Percentiles rank a stretch among this genome's conserved stretches.
Conservation (phyloP, 1,140 invertebrate genomes). For the Calliphora vicina region DNA sequence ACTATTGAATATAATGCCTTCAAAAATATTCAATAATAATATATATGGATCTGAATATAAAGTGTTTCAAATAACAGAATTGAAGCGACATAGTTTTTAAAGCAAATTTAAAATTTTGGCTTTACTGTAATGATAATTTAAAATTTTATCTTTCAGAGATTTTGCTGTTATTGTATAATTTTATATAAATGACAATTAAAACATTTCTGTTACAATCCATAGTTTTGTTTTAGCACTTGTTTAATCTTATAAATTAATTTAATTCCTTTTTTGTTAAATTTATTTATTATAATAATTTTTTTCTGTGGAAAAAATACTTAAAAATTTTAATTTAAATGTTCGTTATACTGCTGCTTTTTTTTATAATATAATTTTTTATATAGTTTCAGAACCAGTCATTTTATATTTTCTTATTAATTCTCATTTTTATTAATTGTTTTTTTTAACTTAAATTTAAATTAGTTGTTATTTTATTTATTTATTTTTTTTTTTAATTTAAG, state of each 20-base stretch:
- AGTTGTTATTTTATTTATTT: constrained; percentile 16
- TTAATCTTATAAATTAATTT: neutral
- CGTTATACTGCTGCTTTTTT: constrained; percentile 7
- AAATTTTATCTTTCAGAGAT: too few species aligned
- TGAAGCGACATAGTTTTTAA: too few species aligned
- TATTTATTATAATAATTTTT: neutral
- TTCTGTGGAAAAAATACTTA: constrained; percentile 33
- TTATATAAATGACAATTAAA: too few species aligned
- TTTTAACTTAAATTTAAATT: neutral
- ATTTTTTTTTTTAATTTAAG: constrained; percentile 21
- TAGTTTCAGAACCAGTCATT: neutral
- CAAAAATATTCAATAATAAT: too few species aligned
- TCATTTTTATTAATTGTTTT: neutral
- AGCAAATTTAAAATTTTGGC: too few species aligned
- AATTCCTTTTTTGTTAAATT: neutral
- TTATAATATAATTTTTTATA: neutral
- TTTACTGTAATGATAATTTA: too few species aligned
- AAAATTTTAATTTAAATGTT: constrained; percentile 12
- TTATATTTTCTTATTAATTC: neutral
- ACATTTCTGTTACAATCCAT: too few species aligned
- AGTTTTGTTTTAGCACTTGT: neutral
- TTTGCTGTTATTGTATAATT: too few species aligned
- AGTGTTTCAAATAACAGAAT: too few species aligned
- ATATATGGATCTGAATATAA: too few species aligned
- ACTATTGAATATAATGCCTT: too few species aligned